These are phyloP conservation scores for Deilephila elpenor DNA, from an alignment of 2,888 invertebrate genomes.

Conservation along the genomic window DNA sequence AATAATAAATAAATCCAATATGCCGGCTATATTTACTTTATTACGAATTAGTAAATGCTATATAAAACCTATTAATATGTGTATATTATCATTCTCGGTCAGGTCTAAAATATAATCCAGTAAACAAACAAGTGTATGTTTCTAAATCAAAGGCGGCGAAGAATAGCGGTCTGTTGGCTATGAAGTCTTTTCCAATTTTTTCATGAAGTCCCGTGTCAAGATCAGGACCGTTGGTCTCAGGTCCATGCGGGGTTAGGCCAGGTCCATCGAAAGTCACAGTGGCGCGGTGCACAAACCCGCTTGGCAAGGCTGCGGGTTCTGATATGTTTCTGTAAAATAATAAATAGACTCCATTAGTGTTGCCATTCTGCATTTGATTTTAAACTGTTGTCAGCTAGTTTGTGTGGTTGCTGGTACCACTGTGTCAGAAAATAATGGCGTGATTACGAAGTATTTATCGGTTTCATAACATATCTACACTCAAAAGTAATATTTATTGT, in stretches of 20 bases:
- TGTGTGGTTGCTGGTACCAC: too few relatives aligned
- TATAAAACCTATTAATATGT: not conserved
- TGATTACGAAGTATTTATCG: too few relatives aligned
- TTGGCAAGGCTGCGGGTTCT: slow-evolving; percentile 19
- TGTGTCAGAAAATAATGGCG: too few relatives aligned
- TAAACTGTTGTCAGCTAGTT: too few relatives aligned
- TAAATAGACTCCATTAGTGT: not conserved
- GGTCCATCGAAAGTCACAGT: not conserved
- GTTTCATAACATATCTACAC: too few relatives aligned
- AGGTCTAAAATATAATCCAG: slow-evolving; percentile 1
- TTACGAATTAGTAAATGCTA: not conserved
- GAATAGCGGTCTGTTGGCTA: slow-evolving; percentile 12
- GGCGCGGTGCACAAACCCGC: slow-evolving; percentile 22
- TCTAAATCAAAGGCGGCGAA: slow-evolving; percentile 5
- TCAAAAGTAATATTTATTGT: too few relatives aligned
- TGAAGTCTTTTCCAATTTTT: slow-evolving; percentile 28
- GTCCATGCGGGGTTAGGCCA: not conserved
- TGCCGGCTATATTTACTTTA: not conserved
- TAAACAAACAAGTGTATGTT: slow-evolving; percentile 1
- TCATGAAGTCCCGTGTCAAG: slow-evolving; percentile 20
- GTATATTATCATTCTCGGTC: not conserved
- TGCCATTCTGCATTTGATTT: too few relatives aligned
- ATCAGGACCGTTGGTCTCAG: not conserved
- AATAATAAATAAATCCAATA: too few relatives aligned
- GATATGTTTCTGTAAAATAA: slow-evolving; percentile 26